Conservation (phyloP, 2,113 vertebrate genomes). For the Columba janthina region DNA sequence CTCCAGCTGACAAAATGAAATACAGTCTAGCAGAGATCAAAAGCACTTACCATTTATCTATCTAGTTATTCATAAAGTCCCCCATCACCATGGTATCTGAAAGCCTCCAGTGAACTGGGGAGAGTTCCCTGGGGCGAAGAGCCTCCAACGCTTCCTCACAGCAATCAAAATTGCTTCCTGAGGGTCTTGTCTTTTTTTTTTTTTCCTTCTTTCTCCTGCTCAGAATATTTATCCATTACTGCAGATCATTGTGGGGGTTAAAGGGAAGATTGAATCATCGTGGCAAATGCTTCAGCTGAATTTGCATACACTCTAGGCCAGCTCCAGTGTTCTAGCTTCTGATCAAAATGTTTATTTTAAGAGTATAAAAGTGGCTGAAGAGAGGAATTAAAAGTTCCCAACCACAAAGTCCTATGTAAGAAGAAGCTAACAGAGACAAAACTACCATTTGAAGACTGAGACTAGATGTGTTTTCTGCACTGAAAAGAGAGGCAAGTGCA, state of each 20-base stretch:
- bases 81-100: conserved; percentile 48
- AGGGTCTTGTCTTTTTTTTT: background rate
- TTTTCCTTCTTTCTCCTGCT: background rate
- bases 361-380: background rate
- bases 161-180: conserved; percentile 50
- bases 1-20: conserved; percentile 60
- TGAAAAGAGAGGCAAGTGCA: background rate
- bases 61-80: conserved; percentile 42
- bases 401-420: background rate
- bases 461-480: background rate
- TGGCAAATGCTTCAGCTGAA: conserved; percentile 23
- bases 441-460: background rate
- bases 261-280: conserved; percentile 44
- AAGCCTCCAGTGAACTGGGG: conserved; percentile 28
- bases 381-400: background rate
- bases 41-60: conserved; percentile 58
- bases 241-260: conserved; percentile 37
- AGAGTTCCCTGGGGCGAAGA: conserved; percentile 21
- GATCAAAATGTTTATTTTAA: conserved; percentile 15
- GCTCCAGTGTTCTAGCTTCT: background rate
- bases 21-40: conserved; percentile 58
- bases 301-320: background rate
- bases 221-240: conserved; percentile 56
- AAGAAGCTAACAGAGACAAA: background rate
- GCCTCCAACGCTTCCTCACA: conserved; percentile 46